phyloP scores from a whole-genome alignment of 2,888 invertebrate species.

The Standfussiana lucernea region DNA sequence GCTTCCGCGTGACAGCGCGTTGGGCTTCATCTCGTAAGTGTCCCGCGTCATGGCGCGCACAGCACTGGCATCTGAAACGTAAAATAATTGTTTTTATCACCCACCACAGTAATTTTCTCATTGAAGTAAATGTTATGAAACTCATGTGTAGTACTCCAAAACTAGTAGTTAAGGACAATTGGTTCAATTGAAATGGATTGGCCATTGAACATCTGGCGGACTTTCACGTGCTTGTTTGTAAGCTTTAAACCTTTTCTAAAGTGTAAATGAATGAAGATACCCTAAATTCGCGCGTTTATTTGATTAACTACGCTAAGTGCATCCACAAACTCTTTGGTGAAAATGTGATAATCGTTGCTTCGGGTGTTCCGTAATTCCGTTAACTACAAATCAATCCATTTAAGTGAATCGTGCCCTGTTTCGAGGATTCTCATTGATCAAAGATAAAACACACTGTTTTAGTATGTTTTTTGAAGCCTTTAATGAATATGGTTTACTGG shows the following conservation, averaged over 20 bases:
- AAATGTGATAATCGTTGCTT: constrained; percentile 75
- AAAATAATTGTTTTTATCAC: constrained; percentile 69
- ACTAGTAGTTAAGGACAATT: constrained; percentile 72
- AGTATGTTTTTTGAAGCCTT: background rate
- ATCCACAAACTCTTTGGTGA: constrained; percentile 81
- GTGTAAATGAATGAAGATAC: constrained; percentile 61
- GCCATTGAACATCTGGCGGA: constrained; percentile 73
- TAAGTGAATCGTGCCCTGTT: constrained; percentile 55
- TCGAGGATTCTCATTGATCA: constrained; percentile 26
- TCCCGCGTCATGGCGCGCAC: constrained; percentile 84
- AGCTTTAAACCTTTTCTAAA: constrained; percentile 42
- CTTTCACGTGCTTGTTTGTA: constrained; percentile 41
- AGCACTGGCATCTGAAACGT: constrained; percentile 87
- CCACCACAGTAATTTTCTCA: constrained; percentile 78
- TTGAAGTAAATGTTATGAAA: constrained; percentile 78
- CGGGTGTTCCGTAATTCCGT: constrained; percentile 64
- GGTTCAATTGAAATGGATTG: constrained; percentile 81
- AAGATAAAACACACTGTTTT: constrained; percentile 23
- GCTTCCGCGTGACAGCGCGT: constrained; percentile 82
- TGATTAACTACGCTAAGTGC: constrained; percentile 78
- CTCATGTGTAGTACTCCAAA: constrained; percentile 74
- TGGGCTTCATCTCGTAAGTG: constrained; percentile 88
- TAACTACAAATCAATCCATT: constrained; percentile 67
- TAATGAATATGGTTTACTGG: background rate
- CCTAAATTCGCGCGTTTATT: constrained; percentile 77